Percentiles rank a stretch among this genome's conserved stretches.
These are phyloP conservation scores for Antennarius maculatus DNA, from an alignment of 2,797 vertebrate genomes.

Conservation along the genomic window DNA sequence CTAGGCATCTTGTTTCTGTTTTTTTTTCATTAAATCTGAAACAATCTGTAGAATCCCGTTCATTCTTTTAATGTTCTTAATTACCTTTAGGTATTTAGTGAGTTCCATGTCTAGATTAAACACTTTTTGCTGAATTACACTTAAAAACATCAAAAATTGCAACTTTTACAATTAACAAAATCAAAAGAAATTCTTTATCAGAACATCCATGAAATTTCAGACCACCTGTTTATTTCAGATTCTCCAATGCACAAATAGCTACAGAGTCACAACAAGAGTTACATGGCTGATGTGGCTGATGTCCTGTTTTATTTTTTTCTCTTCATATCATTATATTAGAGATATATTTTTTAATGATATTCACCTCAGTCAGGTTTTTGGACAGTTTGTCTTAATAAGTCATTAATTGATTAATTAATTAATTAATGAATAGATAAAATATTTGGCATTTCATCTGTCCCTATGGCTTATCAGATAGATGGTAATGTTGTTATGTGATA, in stretches of 20 bases:
- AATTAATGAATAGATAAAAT: too few relatives aligned
- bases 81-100: too few relatives aligned
- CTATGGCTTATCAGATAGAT: not conserved
- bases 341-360: conserved; percentile 1
- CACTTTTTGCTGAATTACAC: too few relatives aligned
- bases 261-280: not conserved
- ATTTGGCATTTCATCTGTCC: not conserved
- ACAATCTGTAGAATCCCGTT: too few relatives aligned
- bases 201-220: not conserved
- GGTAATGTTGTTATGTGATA: not conserved
- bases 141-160: too few relatives aligned
- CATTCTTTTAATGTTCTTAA: too few relatives aligned
- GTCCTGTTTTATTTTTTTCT: not conserved
- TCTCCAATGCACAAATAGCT: not conserved
- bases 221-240: not conserved
- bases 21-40: too few relatives aligned
- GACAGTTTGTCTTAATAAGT: not conserved
- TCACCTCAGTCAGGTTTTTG: not conserved
- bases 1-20: too few relatives aligned
- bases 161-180: too few relatives aligned
- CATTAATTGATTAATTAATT: too few relatives aligned
- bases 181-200: too few relatives aligned
- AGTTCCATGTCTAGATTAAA: too few relatives aligned
- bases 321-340: not conserved
- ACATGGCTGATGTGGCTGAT: not conserved